Evolutionary conservation across 2,113 vertebrate species (phyloP), one percentile per base, ranked within the genome.

Genomic region (Lathamus discolor): DNA sequence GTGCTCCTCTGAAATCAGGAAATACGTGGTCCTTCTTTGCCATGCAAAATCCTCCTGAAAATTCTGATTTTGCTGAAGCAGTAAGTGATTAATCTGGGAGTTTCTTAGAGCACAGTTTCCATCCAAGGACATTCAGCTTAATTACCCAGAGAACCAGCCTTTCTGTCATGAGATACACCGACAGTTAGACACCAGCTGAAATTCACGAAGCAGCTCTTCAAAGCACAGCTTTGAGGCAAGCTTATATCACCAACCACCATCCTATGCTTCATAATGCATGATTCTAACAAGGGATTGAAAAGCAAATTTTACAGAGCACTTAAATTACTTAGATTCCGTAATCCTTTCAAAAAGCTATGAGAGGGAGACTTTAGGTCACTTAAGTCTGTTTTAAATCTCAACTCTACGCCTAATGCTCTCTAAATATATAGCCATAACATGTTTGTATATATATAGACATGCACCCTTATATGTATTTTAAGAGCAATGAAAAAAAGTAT

Each of bases 221-320:
- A 55, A 55, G 29, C 9, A 23, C 31, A 66, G 10, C 6, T 66
- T 29, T 59, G 37, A 28, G 18, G 9, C 44, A 41, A 67, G 8
- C 10, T 83, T 18, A 4, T 22, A 18, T 6, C 37, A 51, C 44
- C 59, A 69, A 5, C 5, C 51, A 48, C 20, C 13, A 62, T 6
- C 10, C 51, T 13, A 7, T 2, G 2, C 20, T 74, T 81, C 11
- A 3, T 12, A 10, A 25, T 1, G 1, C 14, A 74, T 33, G 28
- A 41, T 29, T 83, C 52, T 63, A 52, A 18, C 6, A 31, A 39
- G 29, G 2, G 2, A 37, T 18, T 16, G 33, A 93, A 77, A 4
- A n/a, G 2, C 6, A 73, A 25, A 57, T 15, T 61, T 83, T 64
- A n/a, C 37, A 51, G 18, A 70, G 10, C 10, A 46, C 13, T 12